phyloP scores from a whole-genome alignment of 2,113 vertebrate genomes.

The Hypomesus transpacificus region DNA sequence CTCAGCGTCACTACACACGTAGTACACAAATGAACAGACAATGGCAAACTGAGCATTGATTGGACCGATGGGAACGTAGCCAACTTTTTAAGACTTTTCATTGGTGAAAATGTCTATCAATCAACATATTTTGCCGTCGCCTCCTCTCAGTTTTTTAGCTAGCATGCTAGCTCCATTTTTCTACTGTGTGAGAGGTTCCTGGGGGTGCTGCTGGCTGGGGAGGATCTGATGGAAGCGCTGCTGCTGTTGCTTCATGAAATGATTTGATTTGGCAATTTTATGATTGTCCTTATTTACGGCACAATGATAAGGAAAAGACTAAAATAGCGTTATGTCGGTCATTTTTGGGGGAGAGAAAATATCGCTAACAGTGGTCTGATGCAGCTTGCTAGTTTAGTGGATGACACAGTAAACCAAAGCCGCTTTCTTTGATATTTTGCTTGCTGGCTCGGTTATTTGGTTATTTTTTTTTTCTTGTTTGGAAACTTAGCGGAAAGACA shows the following conservation, averaged over 20 bases:
- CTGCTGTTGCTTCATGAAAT: too few species aligned
- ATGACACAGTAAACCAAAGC: constrained; percentile 28
- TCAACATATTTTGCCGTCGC: constrained; percentile 19
- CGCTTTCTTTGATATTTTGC: constrained; percentile 23
- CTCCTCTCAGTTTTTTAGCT: too few species aligned
- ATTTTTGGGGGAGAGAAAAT: not conserved
- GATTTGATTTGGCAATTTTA: too few species aligned
- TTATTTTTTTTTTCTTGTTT: not conserved
- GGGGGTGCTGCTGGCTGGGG: too few species aligned
- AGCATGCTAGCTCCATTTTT: too few species aligned
- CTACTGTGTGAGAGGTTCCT: too few species aligned
- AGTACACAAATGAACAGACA: not conserved
- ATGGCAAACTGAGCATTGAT: constrained; percentile 28
- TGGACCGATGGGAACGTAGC: constrained; percentile 1
- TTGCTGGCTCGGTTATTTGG: constrained; percentile 6
- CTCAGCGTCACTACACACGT: constrained; percentile 20
- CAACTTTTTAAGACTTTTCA: constrained; percentile 9
- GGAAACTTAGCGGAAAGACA: too few species aligned
- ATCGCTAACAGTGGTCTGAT: constrained; percentile 5
- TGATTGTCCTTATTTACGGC: constrained; percentile 10
- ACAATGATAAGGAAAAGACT: constrained; percentile 65
- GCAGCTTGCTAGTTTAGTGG: constrained; percentile 33
- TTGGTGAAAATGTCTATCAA: constrained; percentile 42
- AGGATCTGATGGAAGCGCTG: too few species aligned
- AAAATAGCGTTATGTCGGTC: constrained; percentile 49